Evolutionary conservation across 2,888 invertebrate genomes (phyloP), one percentile per base, ranked within the genome.

Genomic region (Habroteleia sp.): DNA sequence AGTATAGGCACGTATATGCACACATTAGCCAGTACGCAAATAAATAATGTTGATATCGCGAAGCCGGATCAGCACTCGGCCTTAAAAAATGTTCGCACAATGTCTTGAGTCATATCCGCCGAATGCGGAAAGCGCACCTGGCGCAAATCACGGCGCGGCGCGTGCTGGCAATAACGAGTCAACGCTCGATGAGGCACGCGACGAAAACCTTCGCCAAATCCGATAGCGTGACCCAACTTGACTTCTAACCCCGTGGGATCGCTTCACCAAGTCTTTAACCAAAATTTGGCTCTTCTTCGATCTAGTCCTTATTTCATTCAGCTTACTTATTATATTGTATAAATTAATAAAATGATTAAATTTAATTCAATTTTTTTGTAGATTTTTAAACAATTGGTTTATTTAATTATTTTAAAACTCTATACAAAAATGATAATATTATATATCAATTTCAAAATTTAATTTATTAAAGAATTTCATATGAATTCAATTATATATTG

Each of bases 211-310:
- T 44, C 65, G 71, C 71, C 68, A 73, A 77, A 73, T 73, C 69
- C 60, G 72, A 56, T 72, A 65, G 77, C 76, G 77, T 76, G 77
- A 77, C 77, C 77, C 52, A 31, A 65, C 75, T 74, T 66, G 73
- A 77, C 75, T 77, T 17, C 14, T 11, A 25, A 54, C 63, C 75
- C 72, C 77, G 73, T 75, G 72, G 68, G 77, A 77, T 62, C 62
- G 35, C 11, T 68, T 52, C 23, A 29, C 60, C 66, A 50, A 50
- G 44, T 42, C 62, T 68, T 50, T 60, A 46, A 65, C 39, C 65
- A 7, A 50, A 54, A 66, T 66, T 63, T 60, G 13, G 17, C 29
- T 50, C 46, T 42, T 69, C 37, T 33, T 48, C 20, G 0, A 10
- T 39, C 13, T 31, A 31, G 29, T 39, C 5, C 7, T 27, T n/a